Percentiles rank a stretch among this genome's conserved stretches.
These are phyloP conservation scores for Diachasma alloeum DNA, from an alignment of 1,140 invertebrate species.

Conservation along the genomic window DNA sequence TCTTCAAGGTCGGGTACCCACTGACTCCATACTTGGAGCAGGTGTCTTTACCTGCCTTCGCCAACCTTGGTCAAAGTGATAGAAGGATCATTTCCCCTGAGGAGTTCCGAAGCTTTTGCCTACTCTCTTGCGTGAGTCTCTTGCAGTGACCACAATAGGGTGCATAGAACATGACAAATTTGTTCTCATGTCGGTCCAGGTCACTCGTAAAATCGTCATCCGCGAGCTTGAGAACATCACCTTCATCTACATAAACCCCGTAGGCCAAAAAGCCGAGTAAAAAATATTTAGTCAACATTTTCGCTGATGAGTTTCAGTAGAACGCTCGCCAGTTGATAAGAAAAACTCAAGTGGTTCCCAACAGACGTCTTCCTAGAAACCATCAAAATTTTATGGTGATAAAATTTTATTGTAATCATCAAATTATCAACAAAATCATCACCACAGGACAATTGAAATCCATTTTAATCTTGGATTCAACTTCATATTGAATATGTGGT, in stretches of 20 bases:
- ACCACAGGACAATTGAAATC: too few relatives aligned
- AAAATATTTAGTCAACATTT: slow-evolving; percentile 44
- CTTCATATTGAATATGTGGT: too few relatives aligned
- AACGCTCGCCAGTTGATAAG: slow-evolving; percentile 28
- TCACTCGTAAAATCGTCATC: slow-evolving; percentile 84
- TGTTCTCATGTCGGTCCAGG: slow-evolving; percentile 84
- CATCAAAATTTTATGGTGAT: too few relatives aligned
- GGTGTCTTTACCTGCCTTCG: slow-evolving; percentile 90
- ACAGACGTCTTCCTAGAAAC: not conserved
- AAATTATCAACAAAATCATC: too few relatives aligned
- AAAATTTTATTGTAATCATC: too few relatives aligned
- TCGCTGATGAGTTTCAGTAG: slow-evolving; percentile 24
- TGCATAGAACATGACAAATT: slow-evolving; percentile 98
- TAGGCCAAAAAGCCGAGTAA: slow-evolving; percentile 39
- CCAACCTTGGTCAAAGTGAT: slow-evolving; percentile 94
- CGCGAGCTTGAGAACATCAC: slow-evolving; percentile 86
- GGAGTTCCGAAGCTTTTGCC: slow-evolving; percentile 87
- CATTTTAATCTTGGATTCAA: too few relatives aligned
- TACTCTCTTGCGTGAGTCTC: slow-evolving; percentile 95
- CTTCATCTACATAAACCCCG: slow-evolving; percentile 66
- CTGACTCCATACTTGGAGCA: slow-evolving; percentile 91
- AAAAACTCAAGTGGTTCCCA: slow-evolving; percentile 11
- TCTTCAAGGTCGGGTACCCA: slow-evolving; percentile 98
- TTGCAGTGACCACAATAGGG: slow-evolving; percentile 99
- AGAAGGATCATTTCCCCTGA: slow-evolving; percentile 89